A percentile compares a stretch with the other conserved stretches of the same genome.
phyloP scores from a whole-genome alignment of 30 jellyfish, hydroid and myxozoan genomes.

The Sanderia malayensis region DNA sequence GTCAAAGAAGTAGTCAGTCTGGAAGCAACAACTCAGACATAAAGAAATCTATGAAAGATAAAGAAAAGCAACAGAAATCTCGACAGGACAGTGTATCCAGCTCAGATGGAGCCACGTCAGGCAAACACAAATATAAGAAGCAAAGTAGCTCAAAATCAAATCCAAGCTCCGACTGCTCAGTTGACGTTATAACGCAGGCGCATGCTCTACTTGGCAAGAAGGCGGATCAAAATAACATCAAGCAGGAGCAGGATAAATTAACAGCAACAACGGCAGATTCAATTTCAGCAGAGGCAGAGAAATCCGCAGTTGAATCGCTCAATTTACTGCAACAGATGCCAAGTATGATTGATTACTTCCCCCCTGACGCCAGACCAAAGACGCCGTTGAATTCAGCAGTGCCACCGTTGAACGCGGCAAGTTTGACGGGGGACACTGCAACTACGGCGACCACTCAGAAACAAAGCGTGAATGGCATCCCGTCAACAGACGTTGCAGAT shows the following conservation, averaged over 20 bases:
- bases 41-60: slow-evolving; percentile 42
- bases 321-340: slow-evolving; percentile 57
- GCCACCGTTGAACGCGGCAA: too few species aligned
- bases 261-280: neutral
- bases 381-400: slow-evolving; percentile 50
- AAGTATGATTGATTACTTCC: slow-evolving; percentile 18
- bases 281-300: slow-evolving; percentile 35
- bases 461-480: neutral
- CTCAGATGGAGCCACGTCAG: slow-evolving; percentile 29
- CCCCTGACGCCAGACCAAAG: slow-evolving; percentile 41
- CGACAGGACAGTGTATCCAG: slow-evolving; percentile 39
- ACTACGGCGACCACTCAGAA: neutral
- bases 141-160: slow-evolving; percentile 10
- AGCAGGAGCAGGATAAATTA: neutral
- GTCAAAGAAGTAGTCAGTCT: neutral
- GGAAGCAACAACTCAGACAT: neutral
- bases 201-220: neutral
- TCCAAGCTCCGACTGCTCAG: neutral
- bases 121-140: slow-evolving; percentile 28
- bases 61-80: slow-evolving; percentile 31
- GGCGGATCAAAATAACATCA: neutral
- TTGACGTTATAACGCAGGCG: neutral
- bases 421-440: too few species aligned
- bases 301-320: slow-evolving; percentile 60
- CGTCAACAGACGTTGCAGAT: neutral